Percentiles rank a stretch among this genome's conserved stretches.
Conservation (phyloP, 2,888 invertebrate genomes). For the Hedychridium roseum region DNA sequence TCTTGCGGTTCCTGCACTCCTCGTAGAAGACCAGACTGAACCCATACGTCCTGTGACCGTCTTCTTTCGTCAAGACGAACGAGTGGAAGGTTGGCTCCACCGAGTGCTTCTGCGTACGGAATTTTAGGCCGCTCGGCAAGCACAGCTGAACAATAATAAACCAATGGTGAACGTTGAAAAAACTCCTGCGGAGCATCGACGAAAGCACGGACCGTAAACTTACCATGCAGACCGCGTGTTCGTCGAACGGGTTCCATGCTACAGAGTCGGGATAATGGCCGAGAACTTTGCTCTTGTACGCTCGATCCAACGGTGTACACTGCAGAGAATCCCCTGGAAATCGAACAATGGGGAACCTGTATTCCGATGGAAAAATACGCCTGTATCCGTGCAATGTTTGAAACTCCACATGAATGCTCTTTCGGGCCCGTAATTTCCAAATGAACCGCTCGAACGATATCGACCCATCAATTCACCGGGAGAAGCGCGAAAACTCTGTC, state of each 20-base stretch:
- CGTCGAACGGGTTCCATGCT: slow-evolving; percentile 89
- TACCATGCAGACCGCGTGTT: slow-evolving; percentile 96
- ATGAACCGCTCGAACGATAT: too few relatives aligned
- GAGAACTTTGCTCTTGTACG: slow-evolving; percentile 93
- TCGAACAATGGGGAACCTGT: background rate
- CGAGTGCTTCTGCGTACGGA: slow-evolving; percentile 92
- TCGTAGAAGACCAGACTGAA: slow-evolving; percentile 96
- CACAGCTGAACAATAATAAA: slow-evolving; percentile 75
- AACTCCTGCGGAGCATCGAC: slow-evolving; percentile 1
- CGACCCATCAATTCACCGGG: too few relatives aligned
- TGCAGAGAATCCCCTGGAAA: slow-evolving; percentile 81
- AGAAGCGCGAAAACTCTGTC: too few relatives aligned
- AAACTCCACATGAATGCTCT: too few relatives aligned
- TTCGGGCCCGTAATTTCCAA: too few relatives aligned
- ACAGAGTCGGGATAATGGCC: slow-evolving; percentile 95
- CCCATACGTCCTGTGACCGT: slow-evolving; percentile 94
- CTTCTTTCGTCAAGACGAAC: slow-evolving; percentile 96
- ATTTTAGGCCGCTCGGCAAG: slow-evolving; percentile 91
- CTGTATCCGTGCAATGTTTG: too few relatives aligned
- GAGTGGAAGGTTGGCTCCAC: slow-evolving; percentile 91
- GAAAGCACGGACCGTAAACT: slow-evolving; percentile 43
- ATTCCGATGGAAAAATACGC: too few relatives aligned
- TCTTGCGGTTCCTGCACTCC: slow-evolving; percentile 90
- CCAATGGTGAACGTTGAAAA: slow-evolving; percentile 14
- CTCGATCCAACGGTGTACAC: slow-evolving; percentile 90